These are phyloP conservation scores for Calephelis nemesis DNA, from an alignment of 1,140 invertebrate species.

Conservation along the genomic window DNA sequence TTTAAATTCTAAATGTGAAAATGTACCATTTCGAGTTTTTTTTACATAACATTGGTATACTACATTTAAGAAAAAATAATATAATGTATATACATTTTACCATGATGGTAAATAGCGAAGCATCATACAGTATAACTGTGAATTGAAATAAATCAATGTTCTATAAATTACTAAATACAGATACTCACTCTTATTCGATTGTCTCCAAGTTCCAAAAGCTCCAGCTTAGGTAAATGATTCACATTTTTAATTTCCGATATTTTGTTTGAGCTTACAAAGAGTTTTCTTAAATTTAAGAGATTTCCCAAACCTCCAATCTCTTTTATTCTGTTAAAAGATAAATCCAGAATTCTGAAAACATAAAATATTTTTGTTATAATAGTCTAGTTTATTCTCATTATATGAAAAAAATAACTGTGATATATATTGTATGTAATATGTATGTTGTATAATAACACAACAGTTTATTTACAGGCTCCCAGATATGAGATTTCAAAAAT, in stretches of 20 bases:
- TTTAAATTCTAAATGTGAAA: too few relatives aligned
- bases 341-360: slow-evolving; percentile 88
- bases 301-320: slow-evolving; percentile 93
- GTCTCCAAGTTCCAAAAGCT: slow-evolving; percentile 95
- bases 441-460: too few relatives aligned
- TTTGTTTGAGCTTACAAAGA: slow-evolving; percentile 96
- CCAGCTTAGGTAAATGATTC: slow-evolving; percentile 87
- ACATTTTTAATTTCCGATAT: slow-evolving; percentile 96
- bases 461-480: too few relatives aligned
- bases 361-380: slow-evolving; percentile 2
- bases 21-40: too few relatives aligned
- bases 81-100: too few relatives aligned
- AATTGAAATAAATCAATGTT: background rate
- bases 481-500: too few relatives aligned
- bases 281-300: slow-evolving; percentile 89
- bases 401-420: too few relatives aligned
- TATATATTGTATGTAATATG: too few relatives aligned
- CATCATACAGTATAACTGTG: too few relatives aligned
- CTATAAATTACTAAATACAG: slow-evolving; percentile 14
- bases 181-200: slow-evolving; percentile 91
- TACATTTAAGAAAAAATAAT: too few relatives aligned
- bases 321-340: slow-evolving; percentile 98
- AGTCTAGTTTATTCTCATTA: background rate
- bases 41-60: too few relatives aligned
- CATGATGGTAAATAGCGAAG: too few relatives aligned